Evolutionary conservation across 1,140 invertebrate genomes (phyloP).

Genomic region (Heterodera schachtii): DNA sequence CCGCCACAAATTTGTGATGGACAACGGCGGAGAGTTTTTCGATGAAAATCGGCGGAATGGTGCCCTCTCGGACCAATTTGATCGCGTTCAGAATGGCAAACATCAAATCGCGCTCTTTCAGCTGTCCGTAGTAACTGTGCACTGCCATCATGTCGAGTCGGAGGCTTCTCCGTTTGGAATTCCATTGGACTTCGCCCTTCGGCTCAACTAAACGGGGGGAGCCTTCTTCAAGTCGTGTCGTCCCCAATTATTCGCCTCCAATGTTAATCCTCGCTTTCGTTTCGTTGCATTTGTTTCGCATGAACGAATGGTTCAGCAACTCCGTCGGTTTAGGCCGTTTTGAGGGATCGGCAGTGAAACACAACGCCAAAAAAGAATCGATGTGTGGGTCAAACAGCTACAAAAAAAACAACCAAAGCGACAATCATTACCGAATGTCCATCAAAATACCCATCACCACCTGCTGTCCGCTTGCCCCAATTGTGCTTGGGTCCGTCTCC

Average conservation of each 20-base stretch:
- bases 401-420: not conserved
- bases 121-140: slow-evolving; percentile 7
- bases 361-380: slow-evolving; percentile 9
- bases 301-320: slow-evolving; percentile 19
- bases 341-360: not conserved
- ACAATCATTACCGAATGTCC: not conserved
- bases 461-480: not conserved
- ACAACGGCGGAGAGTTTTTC: slow-evolving; percentile 5
- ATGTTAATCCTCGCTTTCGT: slow-evolving; percentile 9
- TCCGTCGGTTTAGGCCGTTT: not conserved
- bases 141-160: slow-evolving; percentile 12
- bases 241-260: slow-evolving; percentile 10
- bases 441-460: not conserved
- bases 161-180: not conserved
- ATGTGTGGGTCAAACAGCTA: slow-evolving; percentile 22
- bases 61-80: not conserved
- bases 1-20: slow-evolving; percentile 16
- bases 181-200: slow-evolving; percentile 8
- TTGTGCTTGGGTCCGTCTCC: slow-evolving; percentile 18
- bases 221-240: not conserved
- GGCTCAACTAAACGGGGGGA: slow-evolving; percentile 1
- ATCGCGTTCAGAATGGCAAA: slow-evolving; percentile 13
- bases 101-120: slow-evolving; percentile 16
- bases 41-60: slow-evolving; percentile 10
- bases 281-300: slow-evolving; percentile 6